phyloP scores from a whole-genome alignment of 2,888 invertebrate species.

The Amphipyra berbera region DNA sequence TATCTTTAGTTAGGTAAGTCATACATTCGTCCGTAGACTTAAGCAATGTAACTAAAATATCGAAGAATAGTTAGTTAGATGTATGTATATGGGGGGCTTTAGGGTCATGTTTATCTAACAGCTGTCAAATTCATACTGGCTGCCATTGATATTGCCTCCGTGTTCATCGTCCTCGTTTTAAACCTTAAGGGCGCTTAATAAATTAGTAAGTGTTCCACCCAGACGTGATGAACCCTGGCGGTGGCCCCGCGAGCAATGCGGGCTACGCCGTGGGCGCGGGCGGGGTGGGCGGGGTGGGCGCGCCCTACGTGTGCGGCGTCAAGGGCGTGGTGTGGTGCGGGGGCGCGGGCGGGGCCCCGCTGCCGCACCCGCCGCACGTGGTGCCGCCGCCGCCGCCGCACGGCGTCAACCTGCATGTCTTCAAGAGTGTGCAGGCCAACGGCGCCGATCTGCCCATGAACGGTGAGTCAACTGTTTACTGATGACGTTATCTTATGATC shows the following conservation, averaged over 20 bases:
- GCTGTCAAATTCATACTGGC: not conserved
- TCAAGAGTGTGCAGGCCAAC: conserved; percentile 85
- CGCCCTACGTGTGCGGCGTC: conserved; percentile 73
- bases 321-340: conserved; percentile 76
- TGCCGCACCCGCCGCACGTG: conserved; percentile 58
- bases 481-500: no score
- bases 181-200: no score
- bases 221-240: conserved; percentile 45
- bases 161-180: no score
- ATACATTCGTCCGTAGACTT: no score
- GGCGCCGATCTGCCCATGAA: conserved; percentile 90
- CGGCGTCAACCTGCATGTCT: conserved; percentile 75
- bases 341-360: conserved; percentile 54
- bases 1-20: no score
- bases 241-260: conserved; percentile 12
- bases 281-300: conserved; percentile 49
- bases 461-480: conserved; percentile 71
- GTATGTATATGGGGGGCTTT: no score
- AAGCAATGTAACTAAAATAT: no score
- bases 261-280: conserved; percentile 30
- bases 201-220: not conserved
- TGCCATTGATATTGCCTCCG: not conserved
- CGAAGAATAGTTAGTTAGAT: no score
- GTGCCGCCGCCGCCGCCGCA: conserved; percentile 62
- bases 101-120: not conserved